phyloP scores from a whole-genome alignment of 2,113 vertebrate species.

The Alligator sinensis region DNA sequence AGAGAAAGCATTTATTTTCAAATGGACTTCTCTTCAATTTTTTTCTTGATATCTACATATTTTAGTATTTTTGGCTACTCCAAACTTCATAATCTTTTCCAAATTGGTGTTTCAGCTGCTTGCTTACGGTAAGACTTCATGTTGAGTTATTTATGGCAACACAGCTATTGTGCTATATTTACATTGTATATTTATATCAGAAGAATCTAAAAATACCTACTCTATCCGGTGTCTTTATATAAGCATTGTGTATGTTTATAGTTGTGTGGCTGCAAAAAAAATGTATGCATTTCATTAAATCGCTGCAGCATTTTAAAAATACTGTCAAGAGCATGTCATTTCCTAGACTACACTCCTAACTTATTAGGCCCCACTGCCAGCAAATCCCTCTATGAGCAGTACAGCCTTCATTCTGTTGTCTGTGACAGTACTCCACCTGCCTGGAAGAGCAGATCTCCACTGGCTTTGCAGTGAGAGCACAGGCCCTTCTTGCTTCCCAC shows the following conservation, averaged over 20 bases:
- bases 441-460: background rate
- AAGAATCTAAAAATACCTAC: conserved; percentile 62
- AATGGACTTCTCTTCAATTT: background rate
- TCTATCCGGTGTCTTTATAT: conserved; percentile 27
- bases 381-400: background rate
- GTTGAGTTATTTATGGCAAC: conserved; percentile 53
- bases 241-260: background rate
- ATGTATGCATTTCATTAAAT: conserved; percentile 23
- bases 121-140: conserved; percentile 33
- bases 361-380: background rate
- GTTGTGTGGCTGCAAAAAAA: background rate
- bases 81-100: conserved; percentile 22
- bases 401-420: background rate
- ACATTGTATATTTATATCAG: background rate
- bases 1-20: background rate
- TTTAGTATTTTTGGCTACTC: background rate
- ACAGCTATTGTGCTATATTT: conserved; percentile 18
- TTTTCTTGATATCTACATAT: background rate
- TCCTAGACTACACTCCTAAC: background rate
- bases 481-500: background rate
- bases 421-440: background rate
- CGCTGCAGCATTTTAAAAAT: background rate
- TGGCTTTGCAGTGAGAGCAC: background rate
- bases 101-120: conserved; percentile 56
- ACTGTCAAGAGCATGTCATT: rapidly evolving